Conservation (phyloP, 37 sponge, comb jelly and placozoan species). For the Theonella swinhoei region DNA sequence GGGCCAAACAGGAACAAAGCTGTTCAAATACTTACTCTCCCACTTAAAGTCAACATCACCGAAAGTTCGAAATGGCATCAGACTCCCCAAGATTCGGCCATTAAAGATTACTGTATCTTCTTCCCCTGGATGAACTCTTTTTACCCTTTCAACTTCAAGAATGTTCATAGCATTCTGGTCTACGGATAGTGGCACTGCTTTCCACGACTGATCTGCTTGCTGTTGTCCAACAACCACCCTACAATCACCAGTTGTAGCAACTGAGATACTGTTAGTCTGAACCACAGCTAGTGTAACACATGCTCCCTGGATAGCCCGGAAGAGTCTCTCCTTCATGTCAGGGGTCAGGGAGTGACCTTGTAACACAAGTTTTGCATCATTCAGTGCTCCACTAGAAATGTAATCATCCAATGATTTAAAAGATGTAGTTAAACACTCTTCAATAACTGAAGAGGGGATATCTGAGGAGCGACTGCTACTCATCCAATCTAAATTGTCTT, state of each 20-base stretch:
- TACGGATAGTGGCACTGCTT: slow-evolving; percentile 54
- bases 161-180: slow-evolving; percentile 78
- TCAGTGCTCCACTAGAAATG: slow-evolving; percentile 46
- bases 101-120: slow-evolving; percentile 49
- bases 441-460: background rate
- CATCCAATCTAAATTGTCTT: background rate
- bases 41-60: slow-evolving; percentile 90
- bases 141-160: slow-evolving; percentile 70
- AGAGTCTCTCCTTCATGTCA: slow-evolving; percentile 39
- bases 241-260: slow-evolving; percentile 90
- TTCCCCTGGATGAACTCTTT: slow-evolving; percentile 79
- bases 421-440: slow-evolving; percentile 19
- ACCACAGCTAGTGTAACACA: slow-evolving; percentile 63
- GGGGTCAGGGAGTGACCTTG: slow-evolving; percentile 43
- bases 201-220: slow-evolving; percentile 31
- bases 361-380: slow-evolving; percentile 29
- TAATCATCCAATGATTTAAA: slow-evolving; percentile 54
- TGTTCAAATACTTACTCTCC: slow-evolving; percentile 49
- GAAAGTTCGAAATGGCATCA: slow-evolving; percentile 88
- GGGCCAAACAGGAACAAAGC: slow-evolving; percentile 11
- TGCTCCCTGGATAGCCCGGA: slow-evolving; percentile 66
- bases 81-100: slow-evolving; percentile 67
- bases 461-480: no score
- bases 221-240: slow-evolving; percentile 72
- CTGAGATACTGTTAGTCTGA: slow-evolving; percentile 26